A percentile compares a stretch with the other conserved stretches of the same genome.
phyloP scores from a whole-genome alignment of 2,113 vertebrate genomes.

The Bagarius yarrelli region DNA sequence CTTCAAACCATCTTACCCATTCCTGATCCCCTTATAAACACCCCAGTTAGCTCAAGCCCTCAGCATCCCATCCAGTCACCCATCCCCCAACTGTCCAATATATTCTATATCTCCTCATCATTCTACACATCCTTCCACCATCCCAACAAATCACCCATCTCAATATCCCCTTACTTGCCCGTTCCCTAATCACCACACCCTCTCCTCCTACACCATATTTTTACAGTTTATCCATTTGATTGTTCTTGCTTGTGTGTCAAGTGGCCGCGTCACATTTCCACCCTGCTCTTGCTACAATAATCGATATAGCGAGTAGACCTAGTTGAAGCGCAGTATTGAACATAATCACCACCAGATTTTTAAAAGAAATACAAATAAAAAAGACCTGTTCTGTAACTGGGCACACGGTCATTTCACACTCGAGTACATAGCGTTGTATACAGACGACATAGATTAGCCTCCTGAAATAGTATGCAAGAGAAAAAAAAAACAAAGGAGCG shows the following conservation, averaged over 20 bases:
- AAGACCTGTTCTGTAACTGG: not conserved
- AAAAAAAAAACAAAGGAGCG: not conserved
- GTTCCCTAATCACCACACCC: not conserved
- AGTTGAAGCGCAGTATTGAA: conserved; percentile 28
- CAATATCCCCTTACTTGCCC: not conserved
- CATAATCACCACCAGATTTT: not conserved
- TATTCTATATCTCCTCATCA: no score
- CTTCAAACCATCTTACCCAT: no score
- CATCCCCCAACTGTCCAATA: no score
- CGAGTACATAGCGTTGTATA: conserved; percentile 1
- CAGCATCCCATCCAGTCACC: no score
- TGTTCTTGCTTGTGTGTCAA: conserved; percentile 33
- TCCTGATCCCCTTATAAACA: no score
- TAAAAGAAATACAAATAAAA: not conserved
- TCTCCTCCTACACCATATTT: not conserved
- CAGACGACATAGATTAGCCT: conserved; percentile 25
- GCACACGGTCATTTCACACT: not conserved
- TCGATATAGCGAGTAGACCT: conserved; percentile 24
- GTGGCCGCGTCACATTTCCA: not conserved
- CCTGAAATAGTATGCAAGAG: conserved; percentile 24
- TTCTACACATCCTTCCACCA: no score
- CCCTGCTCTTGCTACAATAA: not conserved
- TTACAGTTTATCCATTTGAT: not conserved
- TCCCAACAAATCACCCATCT: no score
- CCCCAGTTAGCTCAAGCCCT: no score